Base-by-base conservation (phyloP, 2,113 vertebrate genomes). In the Amblyornis subalaris region DNA sequence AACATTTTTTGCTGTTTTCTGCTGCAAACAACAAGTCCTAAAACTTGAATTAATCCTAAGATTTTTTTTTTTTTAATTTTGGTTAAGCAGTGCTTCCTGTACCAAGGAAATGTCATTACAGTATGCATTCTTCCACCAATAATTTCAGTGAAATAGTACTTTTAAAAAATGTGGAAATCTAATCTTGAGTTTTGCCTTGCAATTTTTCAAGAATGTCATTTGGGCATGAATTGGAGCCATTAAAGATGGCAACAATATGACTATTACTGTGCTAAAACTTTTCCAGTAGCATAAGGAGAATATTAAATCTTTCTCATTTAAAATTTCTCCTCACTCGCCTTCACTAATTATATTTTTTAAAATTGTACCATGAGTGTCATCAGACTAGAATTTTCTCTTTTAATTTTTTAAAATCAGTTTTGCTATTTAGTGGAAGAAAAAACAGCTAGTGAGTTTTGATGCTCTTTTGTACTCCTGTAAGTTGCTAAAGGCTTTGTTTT, bases 401-500 rank as follows among this genome's bases (percentile, higher is more conserved):
- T 13, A n/a, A 33, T 7, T 50, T 21, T 16, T 85, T 65, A 15
- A 8, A 57, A 58, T 44, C 24, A 33, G 1, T 73, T 86, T 70
- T 83, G 4, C 26, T 70, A 28, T 70, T 61, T 66, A 73, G 26
- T 40, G 26, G 26, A 53, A 80, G 6, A 18, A 33, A 61, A 84
- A 83, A 42, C 38, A 84, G 21, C 64, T 33, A 20, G 35, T 66
- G 76, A 73, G 17, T 60, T 95, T 77, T 79, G n/a, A 53, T 87
- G 85, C 29, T 88, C 40, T 85, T 94, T 65, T 73, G 26, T 81
- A 88, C 38, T 70, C 57, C 62, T 76, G 17, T 66, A 48, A 73
- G 25, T 86, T 92, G 79, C 87, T 79, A 69, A 85, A 93, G 66
- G 55, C 65, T 92, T 95, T 94, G 73, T 88, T 96, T 95, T 96